Evolutionary conservation across 2,113 vertebrate genomes (phyloP), one percentile per base, ranked within the genome.

Genomic region (Microcebus griseorufus): DNA sequence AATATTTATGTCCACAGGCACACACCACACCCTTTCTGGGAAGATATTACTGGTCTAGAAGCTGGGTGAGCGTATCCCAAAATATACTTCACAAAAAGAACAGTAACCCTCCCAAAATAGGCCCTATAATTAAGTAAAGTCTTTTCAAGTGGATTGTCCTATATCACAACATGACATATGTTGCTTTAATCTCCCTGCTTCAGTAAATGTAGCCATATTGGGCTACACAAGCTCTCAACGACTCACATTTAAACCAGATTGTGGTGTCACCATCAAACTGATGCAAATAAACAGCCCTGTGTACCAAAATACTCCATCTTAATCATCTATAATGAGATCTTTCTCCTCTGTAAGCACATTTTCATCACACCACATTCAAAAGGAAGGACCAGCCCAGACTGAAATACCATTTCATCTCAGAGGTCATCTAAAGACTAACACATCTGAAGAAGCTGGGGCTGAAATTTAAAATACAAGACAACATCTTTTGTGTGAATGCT

Each of bases 21-120:
- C 60, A 23, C 6, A 88, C 85, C 85, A 97, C 95, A 96, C 84
- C 75, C 75, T 96, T 96, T 72, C 0, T 95, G 82, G 90, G 96
- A 97, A 97, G 92, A 85, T 79, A 60, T 88, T 96, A 89, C 60
- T 83, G 97, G 94, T 34, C 90, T 79, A 58, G 29, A 94, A 3
- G 22, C 79, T 85, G 93, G 85, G 18, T 95, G 94, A 95, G 97
- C 70, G 73, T 27, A 65, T 79, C 88, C 45, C 51, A 97, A 97
- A 83, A 95, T 84, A 98, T 58, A 69, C 65, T 72, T 87, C 32
- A 25, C 95, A 97, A 98, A 96, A 87, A 67, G 60, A 80, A 96
- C 58, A 93, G 64, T 96, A 94, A 96, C 92, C 94, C 92, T 92
- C 90, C 93, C 85, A 69, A 92, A 98, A 96, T 81, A 98, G 97